Percentiles rank a stretch among this genome's conserved stretches.
Conservation (phyloP, 2,113 vertebrate genomes). For the Myotis davidii region DNA sequence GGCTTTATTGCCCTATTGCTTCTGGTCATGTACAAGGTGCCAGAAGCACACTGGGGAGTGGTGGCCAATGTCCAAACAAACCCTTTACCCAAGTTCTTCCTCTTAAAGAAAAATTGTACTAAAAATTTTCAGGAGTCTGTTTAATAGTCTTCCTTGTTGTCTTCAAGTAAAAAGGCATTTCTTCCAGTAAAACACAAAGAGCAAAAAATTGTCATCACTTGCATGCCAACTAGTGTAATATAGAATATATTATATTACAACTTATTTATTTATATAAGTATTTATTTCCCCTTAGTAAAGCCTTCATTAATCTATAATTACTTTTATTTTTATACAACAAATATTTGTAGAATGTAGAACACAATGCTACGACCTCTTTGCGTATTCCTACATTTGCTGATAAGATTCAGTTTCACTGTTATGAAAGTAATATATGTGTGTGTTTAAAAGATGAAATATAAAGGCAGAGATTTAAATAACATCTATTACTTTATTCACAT, state of each 20-base stretch:
- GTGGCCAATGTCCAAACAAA: background rate
- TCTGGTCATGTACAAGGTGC: no score
- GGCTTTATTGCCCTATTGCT: background rate
- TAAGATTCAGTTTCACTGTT: background rate
- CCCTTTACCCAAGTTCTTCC: background rate
- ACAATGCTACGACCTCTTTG: background rate
- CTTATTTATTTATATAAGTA: background rate
- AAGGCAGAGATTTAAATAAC: background rate
- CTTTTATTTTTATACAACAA: background rate
- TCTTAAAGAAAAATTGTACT: background rate
- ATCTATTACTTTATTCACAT: background rate
- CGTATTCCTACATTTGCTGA: background rate
- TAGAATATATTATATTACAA: background rate
- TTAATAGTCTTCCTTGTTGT: background rate
- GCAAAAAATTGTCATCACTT: background rate
- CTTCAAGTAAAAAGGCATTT: background rate
- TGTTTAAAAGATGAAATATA: background rate
- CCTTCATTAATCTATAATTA: background rate
- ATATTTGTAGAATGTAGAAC: background rate
- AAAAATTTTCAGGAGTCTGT: background rate
- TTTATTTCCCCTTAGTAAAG: background rate
- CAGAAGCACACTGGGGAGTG: background rate
- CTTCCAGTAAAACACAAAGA: background rate
- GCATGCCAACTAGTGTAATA: background rate
- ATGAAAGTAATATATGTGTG: background rate